A percentile compares a stretch with the other conserved stretches of the same genome.
Conservation (phyloP, 2,113 vertebrate genomes). For the Rousettus leschenaultii region DNA sequence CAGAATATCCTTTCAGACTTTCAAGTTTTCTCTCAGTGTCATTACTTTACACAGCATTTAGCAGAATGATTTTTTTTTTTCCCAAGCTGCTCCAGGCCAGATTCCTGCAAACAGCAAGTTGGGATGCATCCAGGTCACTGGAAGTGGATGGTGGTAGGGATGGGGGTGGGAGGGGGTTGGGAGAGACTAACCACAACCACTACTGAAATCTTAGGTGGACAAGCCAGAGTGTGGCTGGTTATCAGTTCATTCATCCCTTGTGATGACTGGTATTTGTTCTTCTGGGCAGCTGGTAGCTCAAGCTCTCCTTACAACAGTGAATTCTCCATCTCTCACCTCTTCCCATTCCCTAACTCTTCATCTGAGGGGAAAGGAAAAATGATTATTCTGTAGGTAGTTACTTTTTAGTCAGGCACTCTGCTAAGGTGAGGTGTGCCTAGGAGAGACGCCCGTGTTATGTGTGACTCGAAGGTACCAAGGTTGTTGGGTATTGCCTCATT, state of each 20-base stretch:
- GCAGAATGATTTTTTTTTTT: not conserved
- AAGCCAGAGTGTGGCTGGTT: not conserved
- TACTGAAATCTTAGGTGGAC: not conserved
- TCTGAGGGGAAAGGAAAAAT: not conserved
- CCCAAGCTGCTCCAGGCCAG: not conserved
- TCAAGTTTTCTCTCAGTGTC: conserved; percentile 53
- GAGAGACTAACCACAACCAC: not conserved
- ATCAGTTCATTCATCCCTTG: not conserved
- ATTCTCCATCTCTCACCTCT: not conserved
- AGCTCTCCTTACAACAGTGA: not conserved
- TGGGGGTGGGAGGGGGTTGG: too few relatives aligned
- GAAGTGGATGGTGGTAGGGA: not conserved
- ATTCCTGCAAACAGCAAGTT: not conserved
- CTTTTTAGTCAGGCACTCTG: not conserved
- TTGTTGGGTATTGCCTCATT: not conserved
- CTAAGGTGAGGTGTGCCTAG: not conserved
- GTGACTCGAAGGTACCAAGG: not conserved
- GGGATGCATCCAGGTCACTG: not conserved
- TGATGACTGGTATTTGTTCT: not conserved
- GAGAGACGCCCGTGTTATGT: not conserved
- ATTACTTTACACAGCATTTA: conserved; percentile 44
- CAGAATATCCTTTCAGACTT: conserved; percentile 61
- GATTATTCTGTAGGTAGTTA: not conserved
- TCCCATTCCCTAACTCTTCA: not conserved
- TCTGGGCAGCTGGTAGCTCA: not conserved